Percentiles rank a stretch among this genome's conserved stretches.
phyloP scores from a whole-genome alignment of 53 echinoderm and acorn worm species.

The Arbacia lixula region DNA sequence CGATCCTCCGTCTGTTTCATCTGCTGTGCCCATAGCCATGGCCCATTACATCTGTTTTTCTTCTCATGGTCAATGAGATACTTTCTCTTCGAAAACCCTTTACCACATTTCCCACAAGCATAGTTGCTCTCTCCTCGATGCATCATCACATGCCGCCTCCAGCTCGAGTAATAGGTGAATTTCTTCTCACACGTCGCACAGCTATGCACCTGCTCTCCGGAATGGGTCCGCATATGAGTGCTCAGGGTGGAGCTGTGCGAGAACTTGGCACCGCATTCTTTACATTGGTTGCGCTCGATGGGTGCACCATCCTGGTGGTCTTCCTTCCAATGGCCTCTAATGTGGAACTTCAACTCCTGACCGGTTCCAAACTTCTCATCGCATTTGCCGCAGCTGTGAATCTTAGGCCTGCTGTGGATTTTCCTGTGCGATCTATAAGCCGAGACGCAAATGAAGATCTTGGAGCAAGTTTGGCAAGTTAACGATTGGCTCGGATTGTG shows the following conservation, averaged over 20 bases:
- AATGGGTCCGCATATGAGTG: constrained; percentile 25
- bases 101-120: constrained; percentile 30
- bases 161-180: constrained; percentile 49
- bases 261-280: constrained; percentile 48
- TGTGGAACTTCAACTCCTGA: constrained; percentile 6
- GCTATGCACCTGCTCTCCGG: constrained; percentile 11
- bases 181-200: constrained; percentile 11
- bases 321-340: constrained; percentile 23
- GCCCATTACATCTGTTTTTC: too few species aligned
- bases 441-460: neutral
- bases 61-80: constrained; percentile 24
- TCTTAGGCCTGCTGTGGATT: constrained; percentile 39
- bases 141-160: constrained; percentile 31
- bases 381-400: constrained; percentile 24
- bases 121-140: constrained; percentile 22
- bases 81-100: constrained; percentile 27
- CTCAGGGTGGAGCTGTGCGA: constrained; percentile 17
- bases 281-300: constrained; percentile 29
- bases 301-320: neutral
- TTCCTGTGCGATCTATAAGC: neutral
- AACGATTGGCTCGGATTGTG: constrained; percentile 2
- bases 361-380: constrained; percentile 10
- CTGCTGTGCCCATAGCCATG: neutral
- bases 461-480: constrained; percentile 7
- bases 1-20: neutral